A percentile compares a stretch with the other conserved stretches of the same genome.
Conservation (phyloP, 2,888 invertebrate species). For the Erebia aethiops region DNA sequence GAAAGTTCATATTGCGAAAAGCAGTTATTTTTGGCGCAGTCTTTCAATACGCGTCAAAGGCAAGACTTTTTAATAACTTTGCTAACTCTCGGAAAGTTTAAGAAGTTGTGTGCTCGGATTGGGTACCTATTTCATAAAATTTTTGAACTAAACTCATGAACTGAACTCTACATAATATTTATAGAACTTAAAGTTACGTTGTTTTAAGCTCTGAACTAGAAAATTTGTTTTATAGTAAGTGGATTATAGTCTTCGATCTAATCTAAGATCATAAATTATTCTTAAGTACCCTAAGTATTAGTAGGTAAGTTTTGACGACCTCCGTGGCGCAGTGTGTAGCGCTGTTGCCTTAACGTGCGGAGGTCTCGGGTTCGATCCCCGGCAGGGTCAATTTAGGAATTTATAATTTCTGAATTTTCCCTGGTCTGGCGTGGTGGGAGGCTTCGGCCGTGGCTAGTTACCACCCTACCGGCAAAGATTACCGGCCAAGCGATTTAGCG, state of each 20-base stretch:
- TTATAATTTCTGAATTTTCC: no score
- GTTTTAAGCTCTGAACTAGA: conserved; percentile 10
- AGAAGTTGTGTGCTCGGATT: conserved; percentile 17
- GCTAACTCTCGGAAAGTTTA: conserved; percentile 26
- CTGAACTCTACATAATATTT: conserved; percentile 14
- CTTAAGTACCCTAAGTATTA: no score
- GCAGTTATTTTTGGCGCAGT: conserved; percentile 43
- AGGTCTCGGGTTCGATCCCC: no score
- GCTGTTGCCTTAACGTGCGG: no score
- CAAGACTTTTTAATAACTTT: conserved; percentile 37
- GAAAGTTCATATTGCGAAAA: conserved; percentile 36
- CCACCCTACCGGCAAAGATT: no score
- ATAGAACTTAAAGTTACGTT: conserved; percentile 6
- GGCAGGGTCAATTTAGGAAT: no score
- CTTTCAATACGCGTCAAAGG: conserved; percentile 43
- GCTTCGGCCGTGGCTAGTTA: no score
- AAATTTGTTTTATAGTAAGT: background rate
- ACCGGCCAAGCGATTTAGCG: no score
- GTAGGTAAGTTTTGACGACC: no score
- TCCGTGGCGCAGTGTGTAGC: no score
- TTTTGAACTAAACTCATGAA: conserved; percentile 15
- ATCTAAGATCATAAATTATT: no score
- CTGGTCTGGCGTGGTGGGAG: no score
- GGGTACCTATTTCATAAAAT: conserved; percentile 22
- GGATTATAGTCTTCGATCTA: background rate